Base-by-base conservation (phyloP, 2,888 invertebrate species). In the Chirona hameri region DNA sequence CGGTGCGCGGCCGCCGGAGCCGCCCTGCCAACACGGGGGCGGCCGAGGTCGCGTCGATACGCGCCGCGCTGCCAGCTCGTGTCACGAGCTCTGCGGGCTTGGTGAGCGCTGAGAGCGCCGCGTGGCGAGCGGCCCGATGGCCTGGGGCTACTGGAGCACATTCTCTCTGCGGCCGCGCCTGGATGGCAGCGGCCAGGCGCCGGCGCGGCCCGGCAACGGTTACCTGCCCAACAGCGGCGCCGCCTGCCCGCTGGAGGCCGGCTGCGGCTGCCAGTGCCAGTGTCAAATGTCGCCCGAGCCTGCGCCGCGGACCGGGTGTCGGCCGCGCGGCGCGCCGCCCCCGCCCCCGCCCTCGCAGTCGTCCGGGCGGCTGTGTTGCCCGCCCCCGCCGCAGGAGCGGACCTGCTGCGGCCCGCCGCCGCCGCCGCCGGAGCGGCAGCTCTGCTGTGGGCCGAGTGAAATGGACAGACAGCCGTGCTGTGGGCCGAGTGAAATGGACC, bases 141-240 rank as follows among this genome's bases (percentile, higher is more conserved):
- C 81, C 60, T 81, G 81, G 81, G 60, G 81, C 81, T 65, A 57
- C 57, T 81, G 60, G 57, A 81, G 81, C 60, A 81, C 76, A 21
- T 76, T 76, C 76, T 76, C 76, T 21, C 76, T 76, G 76, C 76
- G 76, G 21, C 76, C 76, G 39, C 31, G 46, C 9, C 76, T 76
- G 39, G 76, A 76, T 18, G 21, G 39, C 52, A 52, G 52, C 39
- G 27, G 76, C 76, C 76, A 31, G 7, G 39, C 18, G 27, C 46
- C 76, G 21, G 24, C 39, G 21, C 39, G 76, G 21, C 76, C 76
- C 76, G 76, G 76, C 24, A 76, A 76, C 76, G 76, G 76, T 39
- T 76, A 39, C 76, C 12, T 76, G 15, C 39, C 76, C 39, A 76
- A 76, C 76, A 76, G 46, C 76, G 69, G 15, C 29, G 60, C 60